Evolutionary conservation across 2,113 vertebrate species (phyloP).

Genomic region (Panthera tigris): DNA sequence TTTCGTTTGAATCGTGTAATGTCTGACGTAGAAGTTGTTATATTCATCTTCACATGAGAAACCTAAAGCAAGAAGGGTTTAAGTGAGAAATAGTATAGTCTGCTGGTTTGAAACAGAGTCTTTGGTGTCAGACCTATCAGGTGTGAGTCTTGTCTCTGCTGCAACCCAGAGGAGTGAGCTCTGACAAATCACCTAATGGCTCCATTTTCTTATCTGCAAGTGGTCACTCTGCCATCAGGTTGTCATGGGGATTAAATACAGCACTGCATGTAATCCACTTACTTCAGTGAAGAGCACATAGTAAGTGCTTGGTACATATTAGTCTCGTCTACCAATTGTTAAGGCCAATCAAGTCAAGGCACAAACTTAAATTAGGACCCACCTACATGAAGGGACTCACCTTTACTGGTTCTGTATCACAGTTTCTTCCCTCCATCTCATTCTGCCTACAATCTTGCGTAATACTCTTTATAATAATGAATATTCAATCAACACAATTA

Average conservation of each 20-base stretch:
- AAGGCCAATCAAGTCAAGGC: neutral
- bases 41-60: neutral
- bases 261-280: neutral
- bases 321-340: neutral
- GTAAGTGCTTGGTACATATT: neutral
- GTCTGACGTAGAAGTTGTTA: neutral
- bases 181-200: neutral
- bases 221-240: neutral
- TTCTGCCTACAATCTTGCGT: neutral
- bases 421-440: neutral
- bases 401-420: neutral
- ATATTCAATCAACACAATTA: neutral
- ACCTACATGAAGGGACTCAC: neutral
- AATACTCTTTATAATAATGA: neutral
- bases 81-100: neutral
- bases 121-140: neutral
- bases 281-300: neutral
- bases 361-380: neutral
- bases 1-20: neutral
- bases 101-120: neutral
- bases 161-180: neutral
- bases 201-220: slow-evolving; percentile 48
- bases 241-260: slow-evolving; percentile 20
- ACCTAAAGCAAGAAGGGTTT: neutral
- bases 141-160: neutral